Evolutionary conservation across 2,888 invertebrate species (phyloP), one percentile per base, ranked within the genome.

Genomic region (Catotricha subobsoleta): DNA sequence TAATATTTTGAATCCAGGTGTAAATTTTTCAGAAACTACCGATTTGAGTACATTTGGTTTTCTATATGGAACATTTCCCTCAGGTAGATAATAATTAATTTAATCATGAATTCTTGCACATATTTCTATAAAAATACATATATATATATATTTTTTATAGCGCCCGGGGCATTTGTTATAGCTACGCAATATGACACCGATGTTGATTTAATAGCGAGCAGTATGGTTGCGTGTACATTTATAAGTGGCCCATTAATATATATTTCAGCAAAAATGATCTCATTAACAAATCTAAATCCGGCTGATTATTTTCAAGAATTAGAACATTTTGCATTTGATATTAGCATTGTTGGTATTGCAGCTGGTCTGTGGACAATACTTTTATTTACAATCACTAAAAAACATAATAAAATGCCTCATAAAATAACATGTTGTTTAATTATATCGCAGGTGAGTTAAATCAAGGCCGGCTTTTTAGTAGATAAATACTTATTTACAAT

Each of bases 131-230:
- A 28, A 28, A 28, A n/a, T 4, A 7, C 7, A 10, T 30, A 10
- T 30, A 16, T 30, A 16, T 30, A 5, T 15, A 15, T 15, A 15
- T 30, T 30, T 30, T 19, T 33, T 19, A 5, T n/a, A 28, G 94
- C 94, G 1, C 94, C 94, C 0, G 88, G 88, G n/a, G 86, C 91
- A 1, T 92, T 94, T 59, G 88, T 95, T 3, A 90, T 91, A 61
- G 87, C 94, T 1, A 74, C 82, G 31, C 77, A 87, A 47, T 92
- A 91, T 57, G 75, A 78, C 48, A 62, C 88, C 40, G 88, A 87
- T 57, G 73, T 83, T 43, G 90, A 91, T 62, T 65, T 91, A 69
- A 42, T 15, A 60, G 91, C 92, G 1, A 86, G 82, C 41, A 82
- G 88, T 21, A 86, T 94, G 86, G 92, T 94, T 4, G 80, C 86